A percentile compares a stretch with the other conserved stretches of the same genome.
phyloP scores from a whole-genome alignment of 2,113 vertebrate species.

The Platysteira castanea region DNA sequence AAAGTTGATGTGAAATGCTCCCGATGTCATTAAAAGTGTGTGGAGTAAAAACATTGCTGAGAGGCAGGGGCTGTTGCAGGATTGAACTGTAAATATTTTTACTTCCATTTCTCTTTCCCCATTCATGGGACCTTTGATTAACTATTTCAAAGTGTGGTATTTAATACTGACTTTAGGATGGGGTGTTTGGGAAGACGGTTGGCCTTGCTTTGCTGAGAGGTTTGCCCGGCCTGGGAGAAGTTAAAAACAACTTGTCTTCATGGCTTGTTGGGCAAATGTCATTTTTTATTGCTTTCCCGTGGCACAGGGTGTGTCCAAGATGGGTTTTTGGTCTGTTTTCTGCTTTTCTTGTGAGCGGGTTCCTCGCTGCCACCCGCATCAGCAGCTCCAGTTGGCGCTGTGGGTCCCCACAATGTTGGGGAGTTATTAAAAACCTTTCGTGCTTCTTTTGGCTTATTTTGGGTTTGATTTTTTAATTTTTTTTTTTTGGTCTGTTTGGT shows the following conservation, averaged over 20 bases:
- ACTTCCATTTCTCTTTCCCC: neutral
- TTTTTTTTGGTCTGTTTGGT: neutral
- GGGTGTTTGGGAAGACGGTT: neutral
- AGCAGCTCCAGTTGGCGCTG: accelerated
- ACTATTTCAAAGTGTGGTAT: neutral
- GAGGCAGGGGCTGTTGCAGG: neutral
- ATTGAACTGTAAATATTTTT: neutral
- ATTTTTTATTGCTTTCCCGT: neutral
- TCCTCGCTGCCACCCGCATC: neutral
- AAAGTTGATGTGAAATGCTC: neutral
- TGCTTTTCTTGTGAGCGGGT: neutral
- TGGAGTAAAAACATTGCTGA: neutral
- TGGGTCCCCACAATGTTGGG: accelerated
- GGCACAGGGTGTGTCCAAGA: neutral
- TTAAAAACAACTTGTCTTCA: neutral
- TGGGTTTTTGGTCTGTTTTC: neutral
- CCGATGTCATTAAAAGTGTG: neutral
- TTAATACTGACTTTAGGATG: neutral
- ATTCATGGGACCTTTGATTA: neutral
- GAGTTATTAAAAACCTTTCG: neutral
- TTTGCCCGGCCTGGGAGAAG: neutral
- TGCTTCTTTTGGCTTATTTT: accelerated
- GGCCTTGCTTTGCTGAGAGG: neutral
- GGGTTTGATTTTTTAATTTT: neutral
- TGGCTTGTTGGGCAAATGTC: neutral